phyloP scores from a whole-genome alignment of 2,797 vertebrate genomes.

The Leptoclinus maculatus region DNA sequence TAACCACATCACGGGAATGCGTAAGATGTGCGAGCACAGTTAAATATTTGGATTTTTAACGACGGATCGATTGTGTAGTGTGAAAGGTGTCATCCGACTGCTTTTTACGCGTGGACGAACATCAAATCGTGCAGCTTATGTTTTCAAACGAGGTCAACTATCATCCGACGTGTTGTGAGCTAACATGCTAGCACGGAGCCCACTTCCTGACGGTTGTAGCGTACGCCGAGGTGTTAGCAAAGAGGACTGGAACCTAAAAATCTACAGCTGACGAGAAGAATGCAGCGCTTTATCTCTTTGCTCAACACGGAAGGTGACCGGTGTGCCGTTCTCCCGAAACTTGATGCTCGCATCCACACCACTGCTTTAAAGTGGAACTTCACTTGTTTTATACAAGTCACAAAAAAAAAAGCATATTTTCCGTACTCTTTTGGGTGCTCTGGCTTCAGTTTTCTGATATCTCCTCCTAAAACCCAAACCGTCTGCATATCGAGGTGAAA shows the following conservation, averaged over 20 bases:
- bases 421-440: background rate
- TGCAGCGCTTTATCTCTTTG: background rate
- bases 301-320: conserved; percentile 53
- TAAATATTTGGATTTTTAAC: background rate
- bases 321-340: conserved; percentile 1
- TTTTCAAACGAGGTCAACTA: background rate
- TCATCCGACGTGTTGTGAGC: background rate
- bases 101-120: background rate
- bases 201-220: background rate
- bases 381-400: conserved; percentile 13
- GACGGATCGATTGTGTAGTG: background rate
- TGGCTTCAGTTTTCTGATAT: conserved; percentile 30
- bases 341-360: background rate
- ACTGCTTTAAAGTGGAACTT: conserved; percentile 12
- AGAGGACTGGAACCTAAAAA: background rate
- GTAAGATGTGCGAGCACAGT: background rate
- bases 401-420: conserved; percentile 1
- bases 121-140: background rate
- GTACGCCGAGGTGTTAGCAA: background rate
- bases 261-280: background rate
- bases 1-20: background rate
- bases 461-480: conserved; percentile 15
- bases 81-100: background rate
- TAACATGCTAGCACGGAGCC: background rate
- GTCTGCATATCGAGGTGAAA: background rate